Evolutionary conservation across 2,113 vertebrate species (phyloP), one percentile per base, ranked within the genome.

Genomic region (Xiphias gladius): DNA sequence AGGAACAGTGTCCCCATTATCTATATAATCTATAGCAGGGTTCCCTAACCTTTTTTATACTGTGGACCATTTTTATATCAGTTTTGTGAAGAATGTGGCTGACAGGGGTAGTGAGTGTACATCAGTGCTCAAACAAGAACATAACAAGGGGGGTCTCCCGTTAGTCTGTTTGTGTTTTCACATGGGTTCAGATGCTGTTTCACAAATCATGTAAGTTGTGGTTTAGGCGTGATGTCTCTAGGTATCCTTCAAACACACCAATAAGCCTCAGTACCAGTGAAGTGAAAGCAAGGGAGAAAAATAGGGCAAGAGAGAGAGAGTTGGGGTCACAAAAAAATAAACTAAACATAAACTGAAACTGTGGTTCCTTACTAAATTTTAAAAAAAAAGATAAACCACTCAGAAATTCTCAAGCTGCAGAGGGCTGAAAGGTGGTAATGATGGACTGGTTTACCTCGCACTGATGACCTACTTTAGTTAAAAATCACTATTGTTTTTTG

Each of bases 141-240:
- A 52, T 62, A 70, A 70, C 43, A 26, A 20, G 54, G 65, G 26
- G 37, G 54, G 39, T 69, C 76, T 59, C 41, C 41, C 55, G 59
- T 78, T 78, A 61, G 76, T 50, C 54, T 59, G 37, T 32, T 58
- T 77, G 52, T 3, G 22, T 54, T 78, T 59, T 77, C 74, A 46
- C 35, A 46, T 46, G 63, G 26, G 66, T 46, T 76, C 74, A 6
- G 22, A 46, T 57, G 26, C 50, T 68, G 28, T 30, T 48, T 77
- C 54, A 77, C 8, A 46, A 78, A 50, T 68, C 65, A 37, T 48
- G 55, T 41, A 50, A 58, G 55, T 59, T 59, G 55, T 73, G 43
- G 30, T 63, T 61, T 19, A 54, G 50, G 35, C 22, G 62, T 28
- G 46, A 63, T 8, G 22, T 71, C 46, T 54, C 19, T 63, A 5